Conservation (phyloP, 2,113 vertebrate genomes). For the Heliornis fulica region DNA sequence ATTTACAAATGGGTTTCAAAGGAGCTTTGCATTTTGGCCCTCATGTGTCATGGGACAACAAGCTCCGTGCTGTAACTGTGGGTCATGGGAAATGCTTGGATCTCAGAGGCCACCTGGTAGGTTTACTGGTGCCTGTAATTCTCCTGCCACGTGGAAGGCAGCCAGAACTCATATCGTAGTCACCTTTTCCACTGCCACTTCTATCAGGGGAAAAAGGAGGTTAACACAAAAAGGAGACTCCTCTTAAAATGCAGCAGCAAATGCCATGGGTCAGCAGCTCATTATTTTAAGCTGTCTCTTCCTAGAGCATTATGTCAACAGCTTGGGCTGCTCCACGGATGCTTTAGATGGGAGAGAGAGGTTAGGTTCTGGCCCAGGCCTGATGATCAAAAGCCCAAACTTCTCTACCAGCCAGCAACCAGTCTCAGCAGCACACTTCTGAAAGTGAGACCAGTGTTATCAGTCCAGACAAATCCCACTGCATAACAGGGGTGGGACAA, state of each 20-base stretch:
- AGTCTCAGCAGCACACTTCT: not conserved
- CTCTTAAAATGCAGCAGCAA: not conserved
- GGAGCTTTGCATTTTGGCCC: not conserved
- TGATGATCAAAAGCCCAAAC: not conserved
- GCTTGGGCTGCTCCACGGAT: not conserved
- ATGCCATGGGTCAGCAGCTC: not conserved
- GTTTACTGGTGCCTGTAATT: not conserved
- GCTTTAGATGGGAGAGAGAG: not conserved
- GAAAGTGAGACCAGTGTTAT: not conserved
- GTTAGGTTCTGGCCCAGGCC: not conserved
- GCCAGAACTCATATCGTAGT: not conserved
- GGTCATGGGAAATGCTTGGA: not conserved
- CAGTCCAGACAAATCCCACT: not conserved
- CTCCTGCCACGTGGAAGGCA: not conserved
- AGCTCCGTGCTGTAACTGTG: not conserved
- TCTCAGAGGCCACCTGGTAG: not conserved
- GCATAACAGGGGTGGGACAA: not conserved
- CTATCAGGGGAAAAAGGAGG: not conserved
- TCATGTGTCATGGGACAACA: not conserved
- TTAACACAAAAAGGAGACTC: not conserved
- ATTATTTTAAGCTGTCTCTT: not conserved
- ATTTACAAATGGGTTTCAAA: not conserved
- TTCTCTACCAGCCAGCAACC: not conserved
- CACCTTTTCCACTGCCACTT: not conserved
- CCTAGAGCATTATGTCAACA: not conserved